Evolutionary conservation across 2,113 vertebrate genomes (phyloP).

Genomic region (Salvelinus alpinus): DNA sequence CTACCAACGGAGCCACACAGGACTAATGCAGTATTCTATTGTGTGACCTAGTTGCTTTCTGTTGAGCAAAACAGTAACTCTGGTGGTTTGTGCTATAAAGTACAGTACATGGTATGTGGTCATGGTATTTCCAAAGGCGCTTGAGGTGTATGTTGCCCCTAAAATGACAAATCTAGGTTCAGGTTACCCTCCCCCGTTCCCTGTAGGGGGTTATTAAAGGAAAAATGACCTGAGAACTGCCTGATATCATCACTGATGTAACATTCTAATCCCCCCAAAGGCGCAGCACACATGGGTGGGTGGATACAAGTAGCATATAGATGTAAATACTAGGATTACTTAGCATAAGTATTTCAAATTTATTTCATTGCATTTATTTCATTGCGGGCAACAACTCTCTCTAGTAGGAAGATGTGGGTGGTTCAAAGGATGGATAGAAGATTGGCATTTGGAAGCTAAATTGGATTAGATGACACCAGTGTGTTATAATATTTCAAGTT

Average conservation of each 20-base stretch:
- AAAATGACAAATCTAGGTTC: not conserved
- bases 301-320: not conserved
- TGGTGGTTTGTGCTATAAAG: not conserved
- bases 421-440: too few species aligned
- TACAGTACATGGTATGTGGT: not conserved
- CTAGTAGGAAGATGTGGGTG: not conserved
- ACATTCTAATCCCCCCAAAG: not conserved
- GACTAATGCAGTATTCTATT: too few species aligned
- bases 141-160: not conserved
- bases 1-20: too few species aligned
- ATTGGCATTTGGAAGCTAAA: too few species aligned
- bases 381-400: not conserved
- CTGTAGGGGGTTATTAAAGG: not conserved
- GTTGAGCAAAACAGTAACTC: not conserved
- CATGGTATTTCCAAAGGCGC: not conserved
- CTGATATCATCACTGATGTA: not conserved
- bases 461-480: too few species aligned
- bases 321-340: not conserved
- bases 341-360: not conserved
- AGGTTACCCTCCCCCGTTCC: not conserved
- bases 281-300: not conserved
- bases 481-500: too few species aligned
- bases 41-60: conserved; percentile 15
- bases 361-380: not conserved
- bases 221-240: not conserved